Evolutionary conservation across 2,888 invertebrate species (phyloP).

Genomic region (Brenthis ino): DNA sequence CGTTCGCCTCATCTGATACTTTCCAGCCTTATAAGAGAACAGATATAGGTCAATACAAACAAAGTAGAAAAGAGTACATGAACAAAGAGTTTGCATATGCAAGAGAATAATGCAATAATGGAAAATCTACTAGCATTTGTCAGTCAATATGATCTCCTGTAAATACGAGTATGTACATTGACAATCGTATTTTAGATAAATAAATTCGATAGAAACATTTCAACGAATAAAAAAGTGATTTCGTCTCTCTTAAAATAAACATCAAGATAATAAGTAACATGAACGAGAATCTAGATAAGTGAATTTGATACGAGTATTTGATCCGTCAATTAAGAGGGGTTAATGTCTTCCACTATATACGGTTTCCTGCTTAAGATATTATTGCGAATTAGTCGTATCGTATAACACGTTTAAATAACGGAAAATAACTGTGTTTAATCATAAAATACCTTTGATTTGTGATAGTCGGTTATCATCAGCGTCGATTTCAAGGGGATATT

Average conservation of each 20-base stretch:
- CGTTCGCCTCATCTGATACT: conserved; percentile 88
- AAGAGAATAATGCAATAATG: not conserved
- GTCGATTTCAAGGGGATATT: conserved; percentile 94
- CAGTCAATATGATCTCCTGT: not conserved
- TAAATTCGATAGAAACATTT: no score
- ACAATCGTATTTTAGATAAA: no score
- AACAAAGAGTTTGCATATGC: conserved; percentile 1
- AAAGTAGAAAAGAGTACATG: conserved; percentile 12
- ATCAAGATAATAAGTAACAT: no score
- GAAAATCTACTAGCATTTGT: not conserved
- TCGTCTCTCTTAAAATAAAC: no score
- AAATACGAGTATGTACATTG: no score
- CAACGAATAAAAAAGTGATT: no score
- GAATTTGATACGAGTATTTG: conserved; percentile 25
- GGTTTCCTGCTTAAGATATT: conserved; percentile 39
- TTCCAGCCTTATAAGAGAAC: conserved; percentile 87
- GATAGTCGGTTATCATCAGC: conserved; percentile 94
- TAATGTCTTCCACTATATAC: conserved; percentile 32
- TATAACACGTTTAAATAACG: conserved; percentile 29
- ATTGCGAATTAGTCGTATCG: conserved; percentile 32
- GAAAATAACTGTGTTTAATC: conserved; percentile 12
- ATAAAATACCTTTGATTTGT: conserved; percentile 87
- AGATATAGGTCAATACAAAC: conserved; percentile 38
- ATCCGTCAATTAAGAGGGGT: conserved; percentile 35
- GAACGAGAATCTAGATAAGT: conserved; percentile 5